Conservation (phyloP, 2,888 invertebrate species). For the Drosophila setosimentum region DNA sequence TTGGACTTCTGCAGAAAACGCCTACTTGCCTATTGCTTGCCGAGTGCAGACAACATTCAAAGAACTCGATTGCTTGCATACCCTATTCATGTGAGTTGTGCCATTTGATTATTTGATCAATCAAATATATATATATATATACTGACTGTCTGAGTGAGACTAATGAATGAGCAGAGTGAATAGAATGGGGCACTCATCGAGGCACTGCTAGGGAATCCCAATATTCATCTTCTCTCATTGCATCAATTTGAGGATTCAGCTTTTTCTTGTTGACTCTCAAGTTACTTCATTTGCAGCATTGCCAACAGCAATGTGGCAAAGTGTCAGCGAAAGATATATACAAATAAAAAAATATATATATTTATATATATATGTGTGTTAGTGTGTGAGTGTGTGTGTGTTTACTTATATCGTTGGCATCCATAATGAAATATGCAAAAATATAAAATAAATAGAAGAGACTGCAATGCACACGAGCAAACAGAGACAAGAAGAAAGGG, state of each 20-base stretch:
- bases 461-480: slow-evolving; percentile 55
- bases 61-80: neutral
- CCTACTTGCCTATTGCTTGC: slow-evolving; percentile 13
- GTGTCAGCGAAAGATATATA: slow-evolving; percentile 44
- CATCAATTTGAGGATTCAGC: slow-evolving; percentile 6
- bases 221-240: slow-evolving; percentile 11
- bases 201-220: slow-evolving; percentile 33
- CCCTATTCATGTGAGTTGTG: neutral
- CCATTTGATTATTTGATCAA: neutral
- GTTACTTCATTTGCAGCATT: slow-evolving; percentile 43
- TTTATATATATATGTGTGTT: neutral
- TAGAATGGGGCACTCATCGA: neutral
- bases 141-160: neutral
- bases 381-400: neutral
- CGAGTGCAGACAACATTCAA: neutral
- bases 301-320: slow-evolving; percentile 43
- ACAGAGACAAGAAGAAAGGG: slow-evolving; percentile 40
- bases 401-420: slow-evolving; percentile 54
- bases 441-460: slow-evolving; percentile 53
- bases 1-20: slow-evolving; percentile 48
- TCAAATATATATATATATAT: neutral
- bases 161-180: neutral
- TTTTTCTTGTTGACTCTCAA: slow-evolving; percentile 18
- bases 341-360: slow-evolving; percentile 1
- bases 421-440: slow-evolving; percentile 65